Evolutionary conservation across 2,113 vertebrate genomes (phyloP), one percentile per base, ranked within the genome.

Genomic region (Dipodomys merriami): DNA sequence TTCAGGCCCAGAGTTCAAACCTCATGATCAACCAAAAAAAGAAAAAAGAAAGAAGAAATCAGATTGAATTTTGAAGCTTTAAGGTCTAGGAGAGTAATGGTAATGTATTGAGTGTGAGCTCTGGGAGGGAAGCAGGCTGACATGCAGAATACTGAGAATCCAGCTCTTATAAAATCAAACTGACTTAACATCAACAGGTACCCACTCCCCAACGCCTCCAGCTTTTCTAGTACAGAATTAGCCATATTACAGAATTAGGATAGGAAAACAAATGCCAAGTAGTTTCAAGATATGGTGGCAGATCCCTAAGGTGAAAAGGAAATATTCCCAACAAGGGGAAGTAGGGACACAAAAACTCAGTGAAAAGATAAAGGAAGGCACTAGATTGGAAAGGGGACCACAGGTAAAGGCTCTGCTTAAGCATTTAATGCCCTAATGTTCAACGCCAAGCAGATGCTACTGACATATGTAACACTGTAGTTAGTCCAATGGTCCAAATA

Each of bases 361-460:
- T 71, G 46, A 84, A 88, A 84, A 83, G 74, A 77, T 83, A 79
- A 88, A 94, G 67, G 49, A 90, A 95, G 96, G 96, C 95, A 94
- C 88, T 72, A 29, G 88, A 46, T 9, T 79, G 85, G 72, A 83
- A 91, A 83, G 76, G 33, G 72, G 22, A 39, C 19, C 23, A 3
- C 3, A 64, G 76, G 53, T 65, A 46, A 84, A 86, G 8, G 44
- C 78, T 72, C 29, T 71, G 60, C 74, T 84, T 62, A 62, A 85
- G 86, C n/a, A 91, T 44, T 73, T 44, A 89, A 91, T 85, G 88
- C 71, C 76, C 71, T 62, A 30, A 0, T 23, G 29, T 44, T 5
- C 33, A 62, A 65, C 49, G 85, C 64, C 57, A 30, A 69, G 57
- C 4, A 77, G 86, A 46, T 33, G 72, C 76, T 19, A 86, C 7